A percentile compares a stretch with the other conserved stretches of the same genome.
Conservation (phyloP, 2,113 vertebrate species). For the Peucedramus taeniatus region DNA sequence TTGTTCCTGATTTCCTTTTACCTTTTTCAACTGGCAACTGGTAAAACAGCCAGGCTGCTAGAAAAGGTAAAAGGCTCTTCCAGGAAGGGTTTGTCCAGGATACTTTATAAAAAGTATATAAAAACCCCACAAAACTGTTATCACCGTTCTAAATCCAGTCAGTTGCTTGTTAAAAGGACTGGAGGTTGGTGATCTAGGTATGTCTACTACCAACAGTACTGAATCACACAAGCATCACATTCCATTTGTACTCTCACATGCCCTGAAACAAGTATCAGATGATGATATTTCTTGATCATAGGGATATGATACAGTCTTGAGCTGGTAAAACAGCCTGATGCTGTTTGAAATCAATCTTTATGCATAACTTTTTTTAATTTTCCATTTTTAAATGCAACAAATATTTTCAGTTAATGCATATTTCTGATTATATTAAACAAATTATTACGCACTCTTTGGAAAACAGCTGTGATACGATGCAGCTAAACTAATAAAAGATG, state of each 20-base stretch:
- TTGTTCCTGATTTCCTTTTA: background rate
- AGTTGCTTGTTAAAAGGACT: background rate
- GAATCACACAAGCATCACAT: background rate
- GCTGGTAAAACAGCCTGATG: background rate
- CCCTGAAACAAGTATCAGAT: background rate
- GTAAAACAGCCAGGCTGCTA: background rate
- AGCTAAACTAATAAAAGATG: background rate
- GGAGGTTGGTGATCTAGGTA: background rate
- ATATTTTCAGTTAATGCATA: background rate
- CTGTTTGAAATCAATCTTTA: background rate
- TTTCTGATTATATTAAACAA: background rate
- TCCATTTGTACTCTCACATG: background rate
- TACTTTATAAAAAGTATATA: background rate
- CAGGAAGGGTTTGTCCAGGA: background rate
- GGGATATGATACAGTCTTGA: background rate
- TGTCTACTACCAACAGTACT: background rate
- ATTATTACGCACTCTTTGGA: background rate
- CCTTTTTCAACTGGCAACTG: background rate
- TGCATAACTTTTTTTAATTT: background rate
- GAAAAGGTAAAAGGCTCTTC: background rate
- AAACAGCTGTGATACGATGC: background rate
- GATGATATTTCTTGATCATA: background rate
- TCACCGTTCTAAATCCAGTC: background rate
- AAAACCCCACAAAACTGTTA: accelerated
- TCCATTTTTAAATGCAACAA: background rate